Conservation (phyloP, 2,888 invertebrate genomes). For the Tupiocoris notatus region DNA sequence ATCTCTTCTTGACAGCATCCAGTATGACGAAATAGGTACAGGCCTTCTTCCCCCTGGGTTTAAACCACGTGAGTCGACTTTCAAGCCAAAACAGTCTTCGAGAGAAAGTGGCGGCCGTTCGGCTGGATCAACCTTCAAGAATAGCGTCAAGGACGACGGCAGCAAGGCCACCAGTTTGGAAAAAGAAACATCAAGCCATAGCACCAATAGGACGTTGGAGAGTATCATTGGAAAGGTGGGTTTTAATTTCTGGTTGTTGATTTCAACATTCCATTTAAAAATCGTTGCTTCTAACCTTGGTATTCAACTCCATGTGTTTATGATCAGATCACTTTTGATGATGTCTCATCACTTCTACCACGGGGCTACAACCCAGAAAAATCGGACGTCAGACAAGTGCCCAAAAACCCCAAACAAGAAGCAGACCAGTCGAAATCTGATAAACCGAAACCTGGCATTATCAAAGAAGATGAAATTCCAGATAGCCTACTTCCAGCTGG, state of each 20-base stretch:
- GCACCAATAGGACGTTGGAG: conserved; percentile 21
- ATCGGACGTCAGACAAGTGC: conserved; percentile 21
- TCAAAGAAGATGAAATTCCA: conserved; percentile 24
- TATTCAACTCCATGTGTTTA: too few species aligned
- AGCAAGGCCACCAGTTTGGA: conserved; percentile 1
- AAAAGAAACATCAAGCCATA: not conserved
- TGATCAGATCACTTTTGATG: conserved; percentile 51
- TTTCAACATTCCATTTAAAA: too few species aligned
- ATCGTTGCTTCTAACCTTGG: too few species aligned
- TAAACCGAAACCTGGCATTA: conserved; percentile 17
- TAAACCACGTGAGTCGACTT: conserved; percentile 50
- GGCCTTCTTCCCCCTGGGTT: conserved; percentile 66
- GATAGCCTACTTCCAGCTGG: conserved; percentile 45
- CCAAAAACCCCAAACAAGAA: conserved; percentile 48
- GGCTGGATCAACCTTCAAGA: conserved; percentile 50
- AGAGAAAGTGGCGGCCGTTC: conserved; percentile 48
- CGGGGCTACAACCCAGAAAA: conserved; percentile 58
- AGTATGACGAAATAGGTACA: conserved; percentile 52
- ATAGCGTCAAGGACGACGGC: conserved; percentile 55
- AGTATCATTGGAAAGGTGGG: conserved; percentile 32
- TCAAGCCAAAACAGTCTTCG: conserved; percentile 50
- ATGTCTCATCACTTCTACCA: conserved; percentile 56
- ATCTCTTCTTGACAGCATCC: conserved; percentile 51
- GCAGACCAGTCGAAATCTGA: conserved; percentile 24
- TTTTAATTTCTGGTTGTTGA: not conserved